phyloP scores from a whole-genome alignment of 1,140 invertebrate genomes.

The Hylyphantes graminicola region DNA sequence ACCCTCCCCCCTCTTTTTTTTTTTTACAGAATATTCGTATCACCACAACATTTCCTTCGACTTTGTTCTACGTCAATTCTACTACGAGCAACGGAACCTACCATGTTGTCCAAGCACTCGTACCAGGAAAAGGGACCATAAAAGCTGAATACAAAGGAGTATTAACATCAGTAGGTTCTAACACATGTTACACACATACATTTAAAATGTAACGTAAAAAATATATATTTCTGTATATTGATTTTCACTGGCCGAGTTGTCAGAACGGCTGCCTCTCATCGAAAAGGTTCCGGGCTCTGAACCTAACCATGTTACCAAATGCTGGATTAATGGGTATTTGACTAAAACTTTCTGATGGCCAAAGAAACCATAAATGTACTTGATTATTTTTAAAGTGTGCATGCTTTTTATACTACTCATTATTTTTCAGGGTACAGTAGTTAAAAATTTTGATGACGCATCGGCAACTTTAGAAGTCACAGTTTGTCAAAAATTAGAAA shows the following conservation, averaged over 20 bases:
- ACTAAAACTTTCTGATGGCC: no score
- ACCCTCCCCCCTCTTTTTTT: neutral
- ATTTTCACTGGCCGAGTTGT: no score
- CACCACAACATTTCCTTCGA: constrained; percentile 72
- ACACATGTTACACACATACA: no score
- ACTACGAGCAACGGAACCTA: constrained; percentile 81
- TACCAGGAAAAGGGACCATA: constrained; percentile 30
- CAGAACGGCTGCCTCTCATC: no score
- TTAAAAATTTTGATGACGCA: constrained; percentile 21
- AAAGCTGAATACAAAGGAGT: constrained; percentile 27
- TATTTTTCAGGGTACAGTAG: neutral
- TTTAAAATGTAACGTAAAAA: no score
- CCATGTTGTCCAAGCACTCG: constrained; percentile 70
- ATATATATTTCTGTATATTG: no score
- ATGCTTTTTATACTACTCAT: neutral
- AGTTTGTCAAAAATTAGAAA: constrained; percentile 76
- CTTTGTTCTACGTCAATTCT: constrained; percentile 74
- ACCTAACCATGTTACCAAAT: no score
- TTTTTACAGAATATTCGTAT: constrained; percentile 67
- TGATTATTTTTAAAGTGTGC: no score
- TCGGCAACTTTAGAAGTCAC: constrained; percentile 71
- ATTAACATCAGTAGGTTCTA: neutral
- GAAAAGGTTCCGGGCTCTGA: no score
- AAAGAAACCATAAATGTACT: no score
- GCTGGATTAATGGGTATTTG: no score